phyloP scores from a whole-genome alignment of 92 coral and sea anemone genomes.

The Montipora capitata region DNA sequence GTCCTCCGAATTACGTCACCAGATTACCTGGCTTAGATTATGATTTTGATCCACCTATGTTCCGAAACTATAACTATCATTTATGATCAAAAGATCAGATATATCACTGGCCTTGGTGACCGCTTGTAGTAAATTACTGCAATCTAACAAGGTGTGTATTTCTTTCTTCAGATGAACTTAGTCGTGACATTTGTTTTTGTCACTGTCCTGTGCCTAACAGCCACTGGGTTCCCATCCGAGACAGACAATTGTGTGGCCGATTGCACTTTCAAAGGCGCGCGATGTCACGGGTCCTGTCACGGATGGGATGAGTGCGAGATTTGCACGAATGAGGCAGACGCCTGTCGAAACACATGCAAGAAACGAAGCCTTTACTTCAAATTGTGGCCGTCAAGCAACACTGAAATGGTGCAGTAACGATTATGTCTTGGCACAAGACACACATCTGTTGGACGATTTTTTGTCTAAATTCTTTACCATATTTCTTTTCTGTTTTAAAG shows the following conservation, averaged over 20 bases:
- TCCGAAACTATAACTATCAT: too few species aligned
- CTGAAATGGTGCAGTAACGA: background rate
- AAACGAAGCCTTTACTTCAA: conserved; percentile 27
- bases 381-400: conserved; percentile 17
- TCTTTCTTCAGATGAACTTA: background rate
- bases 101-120: too few species aligned
- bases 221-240: background rate
- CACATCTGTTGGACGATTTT: background rate
- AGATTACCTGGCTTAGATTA: too few species aligned
- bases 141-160: too few species aligned
- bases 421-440: background rate
- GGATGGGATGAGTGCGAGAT: background rate
- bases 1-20: too few species aligned
- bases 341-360: background rate
- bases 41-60: too few species aligned
- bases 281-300: background rate
- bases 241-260: background rate
- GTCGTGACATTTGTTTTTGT: background rate
- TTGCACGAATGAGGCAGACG: background rate
- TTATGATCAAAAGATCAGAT: too few species aligned
- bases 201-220: background rate
- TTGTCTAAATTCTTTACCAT: background rate
- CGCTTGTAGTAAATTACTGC: too few species aligned
- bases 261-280: background rate
- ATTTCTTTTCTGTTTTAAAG: background rate